These are phyloP conservation scores for Drosophila takahashii DNA, from an alignment of 1,140 invertebrate species.

Conservation along the genomic window DNA sequence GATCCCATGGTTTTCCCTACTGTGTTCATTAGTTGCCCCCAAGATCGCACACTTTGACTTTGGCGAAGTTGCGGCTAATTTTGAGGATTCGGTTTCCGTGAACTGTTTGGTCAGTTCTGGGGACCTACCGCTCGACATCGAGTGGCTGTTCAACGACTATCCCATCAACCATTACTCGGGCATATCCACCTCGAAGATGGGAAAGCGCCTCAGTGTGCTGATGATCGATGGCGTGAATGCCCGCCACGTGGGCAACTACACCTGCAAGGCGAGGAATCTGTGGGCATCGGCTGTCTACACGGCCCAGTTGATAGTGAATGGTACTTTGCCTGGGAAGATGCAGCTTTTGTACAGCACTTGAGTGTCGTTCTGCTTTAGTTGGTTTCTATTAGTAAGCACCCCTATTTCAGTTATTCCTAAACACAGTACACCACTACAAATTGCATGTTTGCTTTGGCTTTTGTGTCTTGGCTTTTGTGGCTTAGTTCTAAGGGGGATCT, in stretches of 20 bases:
- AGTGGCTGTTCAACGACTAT: constrained; percentile 88
- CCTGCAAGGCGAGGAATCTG: constrained; percentile 88
- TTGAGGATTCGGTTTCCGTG: constrained; percentile 87
- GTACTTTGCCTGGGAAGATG: constrained; percentile 45
- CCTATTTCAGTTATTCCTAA: constrained; percentile 18
- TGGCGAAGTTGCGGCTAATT: constrained; percentile 87
- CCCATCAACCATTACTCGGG: constrained; percentile 82
- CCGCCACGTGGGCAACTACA: constrained; percentile 88
- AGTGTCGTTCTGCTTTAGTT: constrained; percentile 42
- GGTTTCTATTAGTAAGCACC: constrained; percentile 22
- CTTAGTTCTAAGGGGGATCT: constrained; percentile 8
- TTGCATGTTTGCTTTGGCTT: constrained; percentile 67
- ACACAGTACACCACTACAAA: constrained; percentile 59
- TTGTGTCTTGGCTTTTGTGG: constrained; percentile 49
- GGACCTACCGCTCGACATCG: constrained; percentile 87
- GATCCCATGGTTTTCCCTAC: not conserved
- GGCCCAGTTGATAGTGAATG: constrained; percentile 77
- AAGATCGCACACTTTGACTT: constrained; percentile 88
- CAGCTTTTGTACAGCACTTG: constrained; percentile 56
- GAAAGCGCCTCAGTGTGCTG: constrained; percentile 86
- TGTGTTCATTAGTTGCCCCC: constrained; percentile 86
- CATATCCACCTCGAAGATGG: constrained; percentile 86
- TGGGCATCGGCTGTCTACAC: constrained; percentile 86
- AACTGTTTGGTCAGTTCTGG: constrained; percentile 88
- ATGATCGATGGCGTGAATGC: constrained; percentile 85